These are phyloP conservation scores for Nerophis ophidion DNA, from an alignment of 2,113 vertebrate species.

Conservation along the genomic window DNA sequence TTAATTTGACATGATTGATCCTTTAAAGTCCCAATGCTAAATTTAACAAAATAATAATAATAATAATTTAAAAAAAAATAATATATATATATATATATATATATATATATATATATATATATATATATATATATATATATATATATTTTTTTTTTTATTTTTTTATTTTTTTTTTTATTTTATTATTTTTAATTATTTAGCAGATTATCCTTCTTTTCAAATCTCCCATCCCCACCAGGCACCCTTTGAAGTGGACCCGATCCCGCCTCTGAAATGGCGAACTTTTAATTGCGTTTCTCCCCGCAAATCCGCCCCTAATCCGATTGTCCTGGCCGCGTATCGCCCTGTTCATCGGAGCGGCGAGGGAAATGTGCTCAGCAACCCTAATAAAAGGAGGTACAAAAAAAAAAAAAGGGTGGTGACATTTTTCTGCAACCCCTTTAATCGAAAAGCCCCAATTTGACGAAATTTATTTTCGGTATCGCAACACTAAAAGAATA, in stretches of 20 bases:
- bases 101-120: too few relatives aligned
- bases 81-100: too few relatives aligned
- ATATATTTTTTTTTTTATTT: too few relatives aligned
- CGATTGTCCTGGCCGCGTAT: slow-evolving; percentile 53
- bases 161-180: too few relatives aligned
- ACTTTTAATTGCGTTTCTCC: slow-evolving; percentile 70
- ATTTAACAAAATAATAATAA: too few relatives aligned
- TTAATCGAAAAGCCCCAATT: background rate
- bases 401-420: too few relatives aligned
- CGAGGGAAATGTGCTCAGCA: slow-evolving; percentile 43
- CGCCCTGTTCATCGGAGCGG: slow-evolving; percentile 48
- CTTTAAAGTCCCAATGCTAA: too few relatives aligned
- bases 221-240: slow-evolving; percentile 50
- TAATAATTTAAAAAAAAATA: too few relatives aligned
- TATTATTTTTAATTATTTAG: too few relatives aligned
- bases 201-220: slow-evolving; percentile 28
- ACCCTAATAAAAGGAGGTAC: slow-evolving; percentile 19
- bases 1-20: too few relatives aligned
- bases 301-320: slow-evolving; percentile 57
- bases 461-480: slow-evolving; percentile 7
- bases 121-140: too few relatives aligned
- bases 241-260: slow-evolving; percentile 65
- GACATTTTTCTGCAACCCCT: background rate
- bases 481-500: too few relatives aligned
- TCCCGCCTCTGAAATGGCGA: slow-evolving; percentile 54